Percentiles rank a stretch among this genome's conserved stretches.
Conservation (phyloP, 1,140 invertebrate genomes). For the Euwallacea fornicatus region DNA sequence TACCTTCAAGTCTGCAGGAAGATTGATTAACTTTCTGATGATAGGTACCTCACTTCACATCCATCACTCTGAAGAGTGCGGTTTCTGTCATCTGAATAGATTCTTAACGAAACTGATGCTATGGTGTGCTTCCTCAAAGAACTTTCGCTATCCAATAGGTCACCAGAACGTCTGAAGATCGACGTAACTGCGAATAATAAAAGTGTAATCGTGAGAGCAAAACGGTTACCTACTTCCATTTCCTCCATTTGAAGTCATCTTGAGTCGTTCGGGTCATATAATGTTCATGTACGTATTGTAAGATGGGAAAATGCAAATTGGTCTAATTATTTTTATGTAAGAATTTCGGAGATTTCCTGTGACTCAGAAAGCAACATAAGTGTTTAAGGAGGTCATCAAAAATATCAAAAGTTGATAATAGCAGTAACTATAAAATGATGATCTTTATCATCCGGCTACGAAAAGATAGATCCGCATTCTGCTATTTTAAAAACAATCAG, state of each 20-base stretch:
- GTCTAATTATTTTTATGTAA: neutral
- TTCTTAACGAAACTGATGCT: neutral
- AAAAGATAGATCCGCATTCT: neutral
- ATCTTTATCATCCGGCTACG: neutral
- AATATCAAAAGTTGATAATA: neutral
- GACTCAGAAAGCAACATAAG: neutral
- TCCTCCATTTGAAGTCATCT: slow-evolving; percentile 15
- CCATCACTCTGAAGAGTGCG: too few species aligned
- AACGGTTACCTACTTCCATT: slow-evolving; percentile 20
- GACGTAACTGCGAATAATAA: slow-evolving; percentile 8
- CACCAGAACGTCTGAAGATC: slow-evolving; percentile 7
- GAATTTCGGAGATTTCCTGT: neutral
- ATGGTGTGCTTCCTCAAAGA: neutral
- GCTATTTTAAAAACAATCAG: neutral
- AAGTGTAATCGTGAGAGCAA: slow-evolving; percentile 19
- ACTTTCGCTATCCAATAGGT: slow-evolving; percentile 20
- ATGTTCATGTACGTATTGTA: slow-evolving; percentile 1
- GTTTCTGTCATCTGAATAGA: neutral
- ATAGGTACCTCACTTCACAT: too few species aligned
- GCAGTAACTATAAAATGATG: neutral
- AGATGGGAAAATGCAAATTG: slow-evolving; percentile 2
- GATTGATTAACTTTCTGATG: too few species aligned
- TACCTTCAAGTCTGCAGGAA: too few species aligned
- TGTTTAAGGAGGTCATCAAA: neutral
- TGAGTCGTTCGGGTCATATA: neutral